These are phyloP conservation scores for Stegana nigrithorax DNA, from an alignment of 2,888 invertebrate species.

Conservation along the genomic window DNA sequence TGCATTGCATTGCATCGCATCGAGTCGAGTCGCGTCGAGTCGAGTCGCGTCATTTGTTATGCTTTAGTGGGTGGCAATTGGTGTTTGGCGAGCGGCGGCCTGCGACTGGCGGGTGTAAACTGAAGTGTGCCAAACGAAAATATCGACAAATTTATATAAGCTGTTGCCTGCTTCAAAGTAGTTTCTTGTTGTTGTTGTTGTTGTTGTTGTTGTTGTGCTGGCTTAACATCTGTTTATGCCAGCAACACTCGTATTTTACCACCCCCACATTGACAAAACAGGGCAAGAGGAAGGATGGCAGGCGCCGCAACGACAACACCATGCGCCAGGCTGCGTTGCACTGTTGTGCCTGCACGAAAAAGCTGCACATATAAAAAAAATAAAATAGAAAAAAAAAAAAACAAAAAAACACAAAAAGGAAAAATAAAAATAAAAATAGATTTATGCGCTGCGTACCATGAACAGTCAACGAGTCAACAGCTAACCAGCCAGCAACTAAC, in stretches of 20 bases:
- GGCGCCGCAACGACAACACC: not conserved
- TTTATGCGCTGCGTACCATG: constrained; percentile 41
- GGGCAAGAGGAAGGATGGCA: not conserved
- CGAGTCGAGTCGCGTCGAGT: not conserved
- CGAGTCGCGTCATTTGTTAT: not conserved
- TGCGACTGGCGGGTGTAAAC: not conserved
- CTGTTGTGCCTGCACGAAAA: not conserved
- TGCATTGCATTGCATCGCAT: not conserved
- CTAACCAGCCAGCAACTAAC: no score
- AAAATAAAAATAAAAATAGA: constrained; percentile 51
- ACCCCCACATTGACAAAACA: not conserved
- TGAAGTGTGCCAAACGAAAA: constrained; percentile 9
- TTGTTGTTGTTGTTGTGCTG: not conserved
- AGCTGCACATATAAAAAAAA: no score
- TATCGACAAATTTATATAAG: constrained; percentile 2
- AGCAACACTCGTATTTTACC: constrained; percentile 4
- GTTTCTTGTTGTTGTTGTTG: constrained; percentile 23
- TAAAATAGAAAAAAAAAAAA: no score
- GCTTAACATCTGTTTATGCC: not conserved
- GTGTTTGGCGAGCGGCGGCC: no score
- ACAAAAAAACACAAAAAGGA: not conserved
- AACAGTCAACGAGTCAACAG: not conserved
- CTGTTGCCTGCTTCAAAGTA: no score
- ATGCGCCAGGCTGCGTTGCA: not conserved
- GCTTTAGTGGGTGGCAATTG: not conserved